Base-by-base conservation (phyloP, 2,797 vertebrate species). In the Enteromius radiatus region DNA sequence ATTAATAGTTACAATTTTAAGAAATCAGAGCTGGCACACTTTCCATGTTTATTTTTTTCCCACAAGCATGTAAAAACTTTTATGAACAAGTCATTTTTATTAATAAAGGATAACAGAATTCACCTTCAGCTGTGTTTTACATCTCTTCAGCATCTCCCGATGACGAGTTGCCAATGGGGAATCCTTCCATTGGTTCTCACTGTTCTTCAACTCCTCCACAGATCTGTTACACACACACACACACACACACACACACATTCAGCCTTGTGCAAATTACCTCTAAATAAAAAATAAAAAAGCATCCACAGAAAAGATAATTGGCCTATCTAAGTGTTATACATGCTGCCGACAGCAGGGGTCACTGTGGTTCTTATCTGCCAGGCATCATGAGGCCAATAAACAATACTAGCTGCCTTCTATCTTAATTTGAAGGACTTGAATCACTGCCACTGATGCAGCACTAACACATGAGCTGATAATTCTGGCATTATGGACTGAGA, bases 41-140 rank as follows among this genome's bases (percentile, higher is more conserved):
- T 71, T 6, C 5, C 14, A 23, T 49, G 5, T 11, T 21, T 52
- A 10, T 52, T 49, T 11, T 9, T 56, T 28, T 10, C 12, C 21
- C 31, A n/a, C 14, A 36, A 33, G 9, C 12, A 17, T 36, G 36
- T 5, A 59, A 69, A 43, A 17, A 26, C 14, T 36, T 75, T 76
- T 41, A 26, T 59, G 26, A 76, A 59, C 15, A 33, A 52, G 28
- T 14, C 3, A 2, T 59, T 1, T 65, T 43, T 28, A 12, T 12
- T 17, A 54, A 38, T 17, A 45, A 59, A 61, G 49, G 3, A 63
- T 26, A 59, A 23, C n/a, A 61, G 1, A 7, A 17, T 90, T 83
- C 43, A 99, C 98, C 96, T 99, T 99, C 0, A 99, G 96, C 90
- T 99, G 98, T 17, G 98, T 97, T 95, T 99, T 99, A 94, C 97